These are phyloP conservation scores for Thera britannica DNA, from an alignment of 2,888 invertebrate species.

Conservation along the genomic window DNA sequence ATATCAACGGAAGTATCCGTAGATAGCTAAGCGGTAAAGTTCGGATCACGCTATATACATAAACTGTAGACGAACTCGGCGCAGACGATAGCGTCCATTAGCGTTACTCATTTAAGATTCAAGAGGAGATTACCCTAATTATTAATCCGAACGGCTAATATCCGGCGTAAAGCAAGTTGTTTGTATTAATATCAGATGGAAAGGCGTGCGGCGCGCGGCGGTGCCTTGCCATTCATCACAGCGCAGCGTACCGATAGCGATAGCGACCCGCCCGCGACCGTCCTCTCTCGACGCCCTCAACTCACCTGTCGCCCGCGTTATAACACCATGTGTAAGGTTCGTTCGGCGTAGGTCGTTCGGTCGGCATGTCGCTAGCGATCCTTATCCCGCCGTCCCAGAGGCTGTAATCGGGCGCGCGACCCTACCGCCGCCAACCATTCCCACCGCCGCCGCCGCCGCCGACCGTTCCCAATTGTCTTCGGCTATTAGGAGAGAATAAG, in stretches of 20 bases:
- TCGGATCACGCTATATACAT: constrained; percentile 4
- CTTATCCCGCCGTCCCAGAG: constrained; percentile 13
- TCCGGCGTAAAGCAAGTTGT: constrained; percentile 25
- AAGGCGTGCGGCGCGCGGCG: constrained; percentile 1
- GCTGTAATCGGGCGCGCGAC: constrained; percentile 16
- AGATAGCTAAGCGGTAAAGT: constrained; percentile 27
- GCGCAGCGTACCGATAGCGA: neutral
- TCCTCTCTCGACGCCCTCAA: neutral
- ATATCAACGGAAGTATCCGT: constrained; percentile 7
- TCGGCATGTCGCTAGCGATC: constrained; percentile 11
- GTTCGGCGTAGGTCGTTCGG: neutral
- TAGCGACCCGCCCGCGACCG: neutral
- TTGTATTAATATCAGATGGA: constrained; percentile 10
- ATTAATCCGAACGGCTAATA: constrained; percentile 31
- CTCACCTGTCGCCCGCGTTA: constrained; percentile 14
- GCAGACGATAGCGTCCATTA: constrained; percentile 28
- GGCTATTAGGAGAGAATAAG: constrained; percentile 29
- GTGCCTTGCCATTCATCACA: neutral
- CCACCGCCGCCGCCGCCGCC: constrained; percentile 4
- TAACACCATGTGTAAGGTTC: constrained; percentile 20
- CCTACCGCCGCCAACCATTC: neutral
- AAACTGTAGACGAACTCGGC: constrained; percentile 10
- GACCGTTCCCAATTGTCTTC: constrained; percentile 23
- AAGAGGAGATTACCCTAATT: constrained; percentile 29
- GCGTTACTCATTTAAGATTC: constrained; percentile 32